Conservation (phyloP, 1,140 invertebrate species). For the Diabrotica undecimpunctata region DNA sequence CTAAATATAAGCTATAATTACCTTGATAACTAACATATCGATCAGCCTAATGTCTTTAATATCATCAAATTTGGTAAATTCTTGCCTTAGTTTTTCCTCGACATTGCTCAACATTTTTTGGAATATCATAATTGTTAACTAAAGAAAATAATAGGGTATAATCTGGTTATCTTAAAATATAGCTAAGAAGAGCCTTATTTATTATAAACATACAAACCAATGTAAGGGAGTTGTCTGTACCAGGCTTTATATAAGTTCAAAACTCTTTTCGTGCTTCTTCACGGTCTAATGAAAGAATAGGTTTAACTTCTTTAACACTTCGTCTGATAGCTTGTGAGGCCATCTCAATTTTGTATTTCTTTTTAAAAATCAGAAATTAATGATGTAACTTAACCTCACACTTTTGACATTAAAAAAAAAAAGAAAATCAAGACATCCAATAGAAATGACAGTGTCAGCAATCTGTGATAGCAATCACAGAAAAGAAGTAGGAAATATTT, state of each 20-base stretch:
- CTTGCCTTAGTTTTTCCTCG: constrained; percentile 71
- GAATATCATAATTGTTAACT: constrained; percentile 78
- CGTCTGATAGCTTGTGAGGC: constrained; percentile 45
- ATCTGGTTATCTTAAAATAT: background rate
- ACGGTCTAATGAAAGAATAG: constrained; percentile 73
- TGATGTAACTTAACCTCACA: background rate
- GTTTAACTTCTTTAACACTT: constrained; percentile 66
- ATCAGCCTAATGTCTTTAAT: constrained; percentile 83
- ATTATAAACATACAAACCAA: constrained; percentile 55
- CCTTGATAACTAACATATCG: constrained; percentile 88
- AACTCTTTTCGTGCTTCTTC: constrained; percentile 76
- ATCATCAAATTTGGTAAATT: constrained; percentile 73
- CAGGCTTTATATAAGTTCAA: constrained; percentile 85
- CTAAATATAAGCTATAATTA: constrained; percentile 47
- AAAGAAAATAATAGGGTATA: constrained; percentile 37
- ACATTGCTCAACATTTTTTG: constrained; percentile 64
- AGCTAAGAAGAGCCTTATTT: too few species aligned
- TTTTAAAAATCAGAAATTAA: background rate
- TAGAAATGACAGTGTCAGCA: too few species aligned
- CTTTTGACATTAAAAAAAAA: too few species aligned
- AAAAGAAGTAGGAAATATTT: too few species aligned
- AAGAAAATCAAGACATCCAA: too few species aligned
- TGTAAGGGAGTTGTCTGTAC: constrained; percentile 75
- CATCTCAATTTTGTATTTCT: constrained; percentile 31
- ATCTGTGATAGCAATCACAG: too few species aligned